Evolutionary conservation across 1,140 invertebrate genomes (phyloP).

Genomic region (Diorhabda carinulata): DNA sequence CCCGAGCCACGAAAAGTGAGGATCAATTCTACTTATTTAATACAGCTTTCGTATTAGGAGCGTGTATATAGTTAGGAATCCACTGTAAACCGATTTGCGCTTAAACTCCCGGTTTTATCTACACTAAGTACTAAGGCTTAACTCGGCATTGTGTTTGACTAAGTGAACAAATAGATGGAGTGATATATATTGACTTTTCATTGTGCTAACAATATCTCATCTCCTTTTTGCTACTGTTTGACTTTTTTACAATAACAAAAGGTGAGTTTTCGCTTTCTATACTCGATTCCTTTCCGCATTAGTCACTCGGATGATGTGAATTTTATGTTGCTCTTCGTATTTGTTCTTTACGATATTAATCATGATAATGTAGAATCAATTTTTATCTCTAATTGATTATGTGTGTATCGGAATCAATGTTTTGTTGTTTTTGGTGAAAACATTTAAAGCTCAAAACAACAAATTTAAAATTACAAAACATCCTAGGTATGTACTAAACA

Average conservation of each 20-base stretch:
- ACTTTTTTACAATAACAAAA: constrained; percentile 26
- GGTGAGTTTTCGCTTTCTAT: constrained; percentile 32
- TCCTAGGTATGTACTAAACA: too few species aligned
- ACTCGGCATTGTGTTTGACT: constrained; percentile 49
- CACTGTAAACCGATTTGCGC: constrained; percentile 50
- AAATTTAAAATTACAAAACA: too few species aligned
- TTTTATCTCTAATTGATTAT: too few species aligned
- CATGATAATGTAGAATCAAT: too few species aligned
- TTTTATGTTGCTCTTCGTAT: too few species aligned
- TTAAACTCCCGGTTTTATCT: constrained; percentile 49
- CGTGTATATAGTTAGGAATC: constrained; percentile 51
- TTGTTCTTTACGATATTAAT: too few species aligned
- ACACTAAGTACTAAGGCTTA: constrained; percentile 49
- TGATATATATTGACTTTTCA: constrained; percentile 48
- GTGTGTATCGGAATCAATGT: too few species aligned
- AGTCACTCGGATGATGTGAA: too few species aligned
- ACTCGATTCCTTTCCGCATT: background rate
- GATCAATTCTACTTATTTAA: constrained; percentile 51
- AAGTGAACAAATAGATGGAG: constrained; percentile 50
- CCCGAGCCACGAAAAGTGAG: constrained; percentile 48
- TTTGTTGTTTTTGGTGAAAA: too few species aligned
- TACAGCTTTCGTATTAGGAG: constrained; percentile 50
- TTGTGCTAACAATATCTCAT: constrained; percentile 35
- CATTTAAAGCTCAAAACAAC: too few species aligned
- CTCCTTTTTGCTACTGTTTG: constrained; percentile 22